Evolutionary conservation across 2,113 vertebrate species (phyloP).

Genomic region (Pseudolaguvia tuberculata): DNA sequence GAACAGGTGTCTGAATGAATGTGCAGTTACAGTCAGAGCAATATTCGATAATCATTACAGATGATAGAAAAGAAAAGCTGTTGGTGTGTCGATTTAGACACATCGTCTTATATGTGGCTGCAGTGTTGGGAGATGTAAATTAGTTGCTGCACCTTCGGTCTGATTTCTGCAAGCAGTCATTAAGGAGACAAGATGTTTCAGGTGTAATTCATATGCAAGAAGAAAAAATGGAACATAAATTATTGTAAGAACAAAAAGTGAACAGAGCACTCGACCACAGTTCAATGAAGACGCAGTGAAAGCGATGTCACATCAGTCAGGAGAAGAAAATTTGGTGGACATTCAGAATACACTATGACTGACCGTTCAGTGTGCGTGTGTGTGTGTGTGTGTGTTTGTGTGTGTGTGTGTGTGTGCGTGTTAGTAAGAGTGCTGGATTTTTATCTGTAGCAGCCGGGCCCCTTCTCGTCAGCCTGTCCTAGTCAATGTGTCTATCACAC

Average conservation of each 20-base stretch:
- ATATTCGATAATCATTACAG: constrained; percentile 52
- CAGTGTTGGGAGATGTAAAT: constrained; percentile 28
- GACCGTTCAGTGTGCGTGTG: neutral
- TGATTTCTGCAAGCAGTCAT: constrained; percentile 29
- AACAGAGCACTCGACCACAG: constrained; percentile 14
- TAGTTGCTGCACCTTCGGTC: constrained; percentile 20
- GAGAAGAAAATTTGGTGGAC: neutral
- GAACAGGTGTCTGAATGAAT: constrained; percentile 42
- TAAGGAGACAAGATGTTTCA: constrained; percentile 31
- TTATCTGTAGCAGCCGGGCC: constrained; percentile 57
- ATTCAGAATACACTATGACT: neutral
- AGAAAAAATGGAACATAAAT: constrained; percentile 16
- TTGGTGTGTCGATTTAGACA: constrained; percentile 30
- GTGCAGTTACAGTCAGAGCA: constrained; percentile 45
- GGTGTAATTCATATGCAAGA: constrained; percentile 10
- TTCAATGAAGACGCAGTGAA: constrained; percentile 7
- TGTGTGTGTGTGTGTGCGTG: constrained; percentile 43
- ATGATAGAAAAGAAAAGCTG: constrained; percentile 45
- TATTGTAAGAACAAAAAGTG: constrained; percentile 33
- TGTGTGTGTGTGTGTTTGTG: constrained; percentile 21
- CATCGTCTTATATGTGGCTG: constrained; percentile 26
- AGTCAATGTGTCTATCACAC: too few relatives aligned
- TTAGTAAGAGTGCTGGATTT: constrained; percentile 45
- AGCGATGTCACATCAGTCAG: constrained; percentile 2
- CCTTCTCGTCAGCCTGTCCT: constrained; percentile 61